phyloP scores from a whole-genome alignment of 2,888 invertebrate genomes.

The Chaetogeoica ovagalla region DNA sequence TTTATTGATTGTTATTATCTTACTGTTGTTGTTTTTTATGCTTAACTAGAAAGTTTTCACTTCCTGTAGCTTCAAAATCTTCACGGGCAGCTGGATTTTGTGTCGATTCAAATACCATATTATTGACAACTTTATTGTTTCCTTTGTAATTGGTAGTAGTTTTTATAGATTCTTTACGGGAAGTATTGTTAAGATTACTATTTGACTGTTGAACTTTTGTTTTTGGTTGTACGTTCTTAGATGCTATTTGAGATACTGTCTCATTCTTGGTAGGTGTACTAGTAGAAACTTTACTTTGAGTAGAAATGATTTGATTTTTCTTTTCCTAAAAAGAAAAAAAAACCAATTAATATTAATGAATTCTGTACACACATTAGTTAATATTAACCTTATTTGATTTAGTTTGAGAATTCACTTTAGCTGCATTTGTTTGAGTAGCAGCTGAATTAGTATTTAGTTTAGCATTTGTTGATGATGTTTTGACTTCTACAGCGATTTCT shows the following conservation, averaged over 20 bases:
- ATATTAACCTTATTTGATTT: conserved; percentile 47
- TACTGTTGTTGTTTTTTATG: conserved; percentile 58
- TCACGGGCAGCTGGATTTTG: conserved; percentile 74
- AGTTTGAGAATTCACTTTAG: conserved; percentile 36
- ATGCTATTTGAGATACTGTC: not conserved
- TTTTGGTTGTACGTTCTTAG: conserved; percentile 21
- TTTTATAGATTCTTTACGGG: conserved; percentile 46
- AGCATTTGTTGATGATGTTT: conserved; percentile 19
- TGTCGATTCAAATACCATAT: conserved; percentile 72
- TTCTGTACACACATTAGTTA: not conserved
- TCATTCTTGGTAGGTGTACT: conserved; percentile 16
- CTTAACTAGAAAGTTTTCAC: conserved; percentile 64
- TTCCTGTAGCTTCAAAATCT: conserved; percentile 73
- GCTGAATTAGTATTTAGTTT: conserved; percentile 41
- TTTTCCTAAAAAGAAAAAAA: conserved; percentile 29
- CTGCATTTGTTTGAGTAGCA: conserved; percentile 44
- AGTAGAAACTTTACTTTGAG: conserved; percentile 19
- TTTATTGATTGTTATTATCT: not conserved
- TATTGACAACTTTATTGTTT: conserved; percentile 61
- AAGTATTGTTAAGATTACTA: conserved; percentile 24
- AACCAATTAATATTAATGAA: not conserved
- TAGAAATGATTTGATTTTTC: conserved; percentile 33
- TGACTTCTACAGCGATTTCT: not conserved
- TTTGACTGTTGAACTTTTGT: conserved; percentile 37
- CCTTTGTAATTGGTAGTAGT: conserved; percentile 36